Base-by-base conservation (phyloP, 2,888 invertebrate species). In the Cheilosia vulpina region DNA sequence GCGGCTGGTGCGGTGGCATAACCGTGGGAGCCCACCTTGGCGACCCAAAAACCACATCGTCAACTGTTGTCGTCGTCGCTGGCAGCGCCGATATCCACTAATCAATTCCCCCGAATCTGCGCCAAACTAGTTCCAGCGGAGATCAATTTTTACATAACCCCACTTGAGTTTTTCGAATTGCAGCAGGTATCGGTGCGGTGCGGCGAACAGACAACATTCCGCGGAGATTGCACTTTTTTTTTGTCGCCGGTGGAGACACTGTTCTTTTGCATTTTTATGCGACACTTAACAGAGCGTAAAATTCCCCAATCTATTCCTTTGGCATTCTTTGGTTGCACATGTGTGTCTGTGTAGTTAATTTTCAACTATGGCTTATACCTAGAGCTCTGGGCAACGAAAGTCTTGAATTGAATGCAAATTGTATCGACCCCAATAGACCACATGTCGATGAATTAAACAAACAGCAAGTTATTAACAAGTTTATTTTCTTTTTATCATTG, bases 21-120 rank as follows among this genome's bases (percentile, higher is more conserved):
- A 43, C 81, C 60, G 85, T 85, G 85, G 85, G 76, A 81, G 85
- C 81, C 80, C 68, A 85, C 81, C 50, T 47, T 43, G 41, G 65
- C 77, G 85, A 85, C 85, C 85, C 66, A 81, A 77, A 85, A 85
- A 72, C 81, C 81, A 68, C 85, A 81, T 63, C 53, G 63, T 72
- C 78, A 78, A 62, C 47, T 7, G 57, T 62, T 41, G 38, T 43
- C 7, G 57, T 34, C 58, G 41, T 13, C 21, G 38, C 21, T 43
- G 34, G 55, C 57, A n/a, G 38, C 45, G 38, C 66, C 72, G 52
- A 52, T 79, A 66, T 76, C 60, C 71, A 85, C 80, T 81, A 85
- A 85, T 85, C 84, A 85, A 71, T 80, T 81, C 73, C 68, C 62
- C 69, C 79, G 63, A 79, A 84, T 79, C 84, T 80, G 60, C 38